phyloP scores from a whole-genome alignment of 2,888 invertebrate species.

The Drosophila colorata region DNA sequence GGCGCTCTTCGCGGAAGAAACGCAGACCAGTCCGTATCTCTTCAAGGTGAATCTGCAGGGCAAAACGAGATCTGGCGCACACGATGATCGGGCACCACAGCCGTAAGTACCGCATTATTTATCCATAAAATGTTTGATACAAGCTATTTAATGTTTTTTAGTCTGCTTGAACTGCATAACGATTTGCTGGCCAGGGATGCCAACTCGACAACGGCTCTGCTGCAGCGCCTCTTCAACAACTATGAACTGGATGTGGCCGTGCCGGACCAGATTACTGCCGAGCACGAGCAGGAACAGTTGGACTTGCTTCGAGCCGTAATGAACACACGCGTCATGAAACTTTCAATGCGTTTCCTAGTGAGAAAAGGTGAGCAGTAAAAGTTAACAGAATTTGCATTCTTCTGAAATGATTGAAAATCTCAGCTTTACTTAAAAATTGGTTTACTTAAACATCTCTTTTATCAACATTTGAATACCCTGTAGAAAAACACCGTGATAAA shows the following conservation, averaged over 20 bases:
- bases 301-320: constrained; percentile 77
- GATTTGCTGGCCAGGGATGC: constrained; percentile 60
- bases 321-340: constrained; percentile 77
- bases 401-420: too few species aligned
- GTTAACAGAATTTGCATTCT: too few species aligned
- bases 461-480: too few species aligned
- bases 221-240: constrained; percentile 77
- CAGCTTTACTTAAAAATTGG: too few species aligned
- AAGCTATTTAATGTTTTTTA: constrained; percentile 21
- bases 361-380: constrained; percentile 50
- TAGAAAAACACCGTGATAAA: too few species aligned
- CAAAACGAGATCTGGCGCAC: constrained; percentile 68
- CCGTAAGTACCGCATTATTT: constrained; percentile 63
- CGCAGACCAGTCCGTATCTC: constrained; percentile 64
- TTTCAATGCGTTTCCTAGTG: constrained; percentile 73
- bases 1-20: constrained; percentile 69
- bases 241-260: constrained; percentile 71
- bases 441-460: too few species aligned
- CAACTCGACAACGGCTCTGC: constrained; percentile 70
- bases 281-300: constrained; percentile 72
- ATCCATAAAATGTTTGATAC: too few species aligned
- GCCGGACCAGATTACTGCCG: constrained; percentile 62
- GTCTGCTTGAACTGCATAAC: constrained; percentile 73
- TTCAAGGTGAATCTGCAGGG: constrained; percentile 78
- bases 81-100: constrained; percentile 74